Conservation (phyloP, 2,888 invertebrate genomes). For the Antheraea yamamai region DNA sequence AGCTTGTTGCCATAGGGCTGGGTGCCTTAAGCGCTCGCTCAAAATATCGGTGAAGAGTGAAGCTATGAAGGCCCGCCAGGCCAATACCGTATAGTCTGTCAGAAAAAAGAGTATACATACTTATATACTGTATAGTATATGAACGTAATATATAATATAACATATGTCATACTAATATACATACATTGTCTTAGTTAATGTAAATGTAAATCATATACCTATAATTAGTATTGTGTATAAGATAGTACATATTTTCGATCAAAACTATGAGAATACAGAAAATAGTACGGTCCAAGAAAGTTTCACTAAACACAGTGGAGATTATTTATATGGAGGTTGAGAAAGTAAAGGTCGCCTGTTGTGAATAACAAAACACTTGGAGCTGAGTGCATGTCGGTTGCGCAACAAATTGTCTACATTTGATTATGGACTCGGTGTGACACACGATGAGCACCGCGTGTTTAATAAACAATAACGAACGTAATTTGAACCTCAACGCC, state of each 20-base stretch:
- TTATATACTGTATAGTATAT: too few relatives aligned
- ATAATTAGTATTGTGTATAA: slow-evolving; percentile 11
- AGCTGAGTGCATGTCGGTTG: slow-evolving; percentile 55
- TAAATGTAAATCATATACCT: not conserved
- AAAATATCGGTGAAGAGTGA: too few relatives aligned
- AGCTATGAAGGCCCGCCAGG: too few relatives aligned
- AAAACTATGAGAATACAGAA: slow-evolving; percentile 19
- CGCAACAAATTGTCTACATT: slow-evolving; percentile 63
- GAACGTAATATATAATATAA: too few relatives aligned
- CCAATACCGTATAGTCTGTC: too few relatives aligned
- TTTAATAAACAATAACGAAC: slow-evolving; percentile 52
- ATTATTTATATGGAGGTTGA: slow-evolving; percentile 63
- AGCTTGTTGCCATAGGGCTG: too few relatives aligned
- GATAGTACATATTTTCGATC: not conserved
- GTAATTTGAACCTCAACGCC: slow-evolving; percentile 42
- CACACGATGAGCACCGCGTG: slow-evolving; percentile 55
- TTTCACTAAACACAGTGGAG: slow-evolving; percentile 51
- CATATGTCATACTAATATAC: too few relatives aligned
- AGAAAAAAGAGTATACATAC: too few relatives aligned
- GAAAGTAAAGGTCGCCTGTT: slow-evolving; percentile 68
- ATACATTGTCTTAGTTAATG: too few relatives aligned
- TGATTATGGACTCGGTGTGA: slow-evolving; percentile 62
- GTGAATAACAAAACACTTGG: slow-evolving; percentile 66
- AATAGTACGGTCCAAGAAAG: slow-evolving; percentile 42
- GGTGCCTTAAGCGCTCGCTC: too few relatives aligned